Conservation (phyloP, 2,888 invertebrate species). For the Drosophila quasianomalipes region DNA sequence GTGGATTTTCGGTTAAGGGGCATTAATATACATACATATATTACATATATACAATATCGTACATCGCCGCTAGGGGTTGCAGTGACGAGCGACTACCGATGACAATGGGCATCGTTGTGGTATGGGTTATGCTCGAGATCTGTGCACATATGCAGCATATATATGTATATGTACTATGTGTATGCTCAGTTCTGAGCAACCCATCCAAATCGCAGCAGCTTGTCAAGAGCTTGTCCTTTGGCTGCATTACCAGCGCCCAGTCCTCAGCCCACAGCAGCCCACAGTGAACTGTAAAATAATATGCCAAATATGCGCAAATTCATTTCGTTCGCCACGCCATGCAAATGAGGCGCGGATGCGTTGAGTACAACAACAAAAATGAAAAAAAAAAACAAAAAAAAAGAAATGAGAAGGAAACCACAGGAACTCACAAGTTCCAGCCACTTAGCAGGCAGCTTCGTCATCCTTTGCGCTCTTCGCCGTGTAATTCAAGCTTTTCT, state of each 20-base stretch:
- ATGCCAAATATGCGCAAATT: conserved; percentile 79
- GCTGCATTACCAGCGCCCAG: conserved; percentile 36
- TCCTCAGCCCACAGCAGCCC: conserved; percentile 18
- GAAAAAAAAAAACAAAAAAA: conserved; percentile 26
- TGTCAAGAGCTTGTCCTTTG: conserved; percentile 65
- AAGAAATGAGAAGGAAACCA: conserved; percentile 47
- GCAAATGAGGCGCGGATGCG: conserved; percentile 64
- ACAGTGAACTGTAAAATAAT: conserved; percentile 66
- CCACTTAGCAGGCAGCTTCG: conserved; percentile 75
- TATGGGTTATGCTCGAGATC: conserved; percentile 31
- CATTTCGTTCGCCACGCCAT: conserved; percentile 61
- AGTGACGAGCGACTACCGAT: conserved; percentile 68
- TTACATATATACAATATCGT: conserved; percentile 4
- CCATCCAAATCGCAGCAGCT: conserved; percentile 74
- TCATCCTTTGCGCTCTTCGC: conserved; percentile 38
- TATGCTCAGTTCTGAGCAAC: conserved; percentile 24
- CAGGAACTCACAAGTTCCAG: conserved; percentile 76
- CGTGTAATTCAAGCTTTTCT: conserved; percentile 60
- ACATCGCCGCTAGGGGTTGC: conserved; percentile 58
- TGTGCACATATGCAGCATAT: conserved; percentile 59
- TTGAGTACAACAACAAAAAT: conserved; percentile 11
- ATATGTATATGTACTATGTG: not conserved
- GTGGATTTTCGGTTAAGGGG: conserved; percentile 4
- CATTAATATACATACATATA: not conserved
- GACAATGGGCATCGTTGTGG: conserved; percentile 62